Evolutionary conservation across 2,113 vertebrate genomes (phyloP), one percentile per base, ranked within the genome.

Genomic region (Oceanodroma tethys): DNA sequence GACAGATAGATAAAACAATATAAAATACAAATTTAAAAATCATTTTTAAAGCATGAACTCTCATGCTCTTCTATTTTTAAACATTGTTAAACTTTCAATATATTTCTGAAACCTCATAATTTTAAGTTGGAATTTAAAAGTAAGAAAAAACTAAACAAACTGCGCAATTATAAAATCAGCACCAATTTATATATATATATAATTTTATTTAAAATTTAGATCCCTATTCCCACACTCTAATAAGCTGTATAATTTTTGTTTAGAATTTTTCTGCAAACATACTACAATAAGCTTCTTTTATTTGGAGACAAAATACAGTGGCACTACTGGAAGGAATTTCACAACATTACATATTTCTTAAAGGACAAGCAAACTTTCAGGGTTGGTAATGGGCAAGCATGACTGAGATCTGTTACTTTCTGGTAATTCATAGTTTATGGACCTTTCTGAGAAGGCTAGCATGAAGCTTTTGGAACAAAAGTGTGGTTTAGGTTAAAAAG

Each of bases 111-210:
- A 99, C 99, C 98, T 99, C 99, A 98, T 99, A 98, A 99, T 99
- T 99, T 98, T 99, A 99, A 98, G 98, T 99, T 99, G 99, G 99
- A 99, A 99, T 99, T 99, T 99, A 98, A 98, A 99, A 99, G 98
- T 99, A 99, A 99, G 98, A 99, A 99, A 98, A 99, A 99, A 98
- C 98, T 98, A 99, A 99, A 98, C 98, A 99, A 98, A 99, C 99
- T 99, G 99, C 98, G 99, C 99, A 99, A 99, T 99, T 99, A 99
- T 99, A 99, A 99, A 99, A 99, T 99, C 99, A 99, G 99, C 99
- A 99, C 99, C 99, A 99, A 99, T 99, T 99, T 99, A 99, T 99
- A 99, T 99, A 99, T 99, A 99, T 98, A 98, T 98, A 98, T 98
- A 98, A 99, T 98, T 99, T 99, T 99, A 99, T 99, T 99, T 99